Conservation (phyloP, 2,113 vertebrate genomes). For the Oncorhynchus clarkii region DNA sequence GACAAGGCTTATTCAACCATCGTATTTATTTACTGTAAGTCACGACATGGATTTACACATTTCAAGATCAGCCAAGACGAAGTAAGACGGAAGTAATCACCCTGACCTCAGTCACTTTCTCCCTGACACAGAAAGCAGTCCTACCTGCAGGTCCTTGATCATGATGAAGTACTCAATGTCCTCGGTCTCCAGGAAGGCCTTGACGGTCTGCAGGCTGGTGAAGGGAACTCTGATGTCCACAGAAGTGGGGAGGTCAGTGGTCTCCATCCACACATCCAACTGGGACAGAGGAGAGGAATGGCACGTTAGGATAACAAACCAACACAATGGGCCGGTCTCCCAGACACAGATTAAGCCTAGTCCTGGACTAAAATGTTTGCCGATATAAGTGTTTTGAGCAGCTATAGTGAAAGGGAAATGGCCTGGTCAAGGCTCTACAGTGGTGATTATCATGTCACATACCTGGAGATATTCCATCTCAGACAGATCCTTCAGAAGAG, state of each 20-base stretch:
- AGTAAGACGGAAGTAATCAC: neutral
- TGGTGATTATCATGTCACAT: slow-evolving; percentile 26
- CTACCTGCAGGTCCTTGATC: slow-evolving; percentile 88
- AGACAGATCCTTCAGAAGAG: slow-evolving; percentile 71
- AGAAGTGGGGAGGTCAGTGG: slow-evolving; percentile 53
- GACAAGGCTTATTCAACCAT: neutral
- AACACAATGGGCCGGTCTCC: no score
- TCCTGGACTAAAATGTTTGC: no score
- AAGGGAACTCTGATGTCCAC: slow-evolving; percentile 81
- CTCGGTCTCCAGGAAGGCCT: slow-evolving; percentile 72
- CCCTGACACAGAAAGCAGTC: neutral
- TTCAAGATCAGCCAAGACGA: no score
- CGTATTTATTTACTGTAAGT: neutral
- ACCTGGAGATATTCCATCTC: slow-evolving; percentile 74
- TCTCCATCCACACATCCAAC: slow-evolving; percentile 87
- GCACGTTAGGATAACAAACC: neutral
- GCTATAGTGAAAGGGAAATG: no score
- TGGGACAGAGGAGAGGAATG: slow-evolving; percentile 47
- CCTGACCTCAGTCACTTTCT: neutral
- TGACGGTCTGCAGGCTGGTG: slow-evolving; percentile 70
- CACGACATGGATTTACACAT: slow-evolving; percentile 14
- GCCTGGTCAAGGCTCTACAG: no score
- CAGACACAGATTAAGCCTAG: no score
- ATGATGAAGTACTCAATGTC: slow-evolving; percentile 76
- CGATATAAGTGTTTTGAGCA: no score